phyloP scores from a whole-genome alignment of 2,888 invertebrate species.

The Alloplasta piceator region DNA sequence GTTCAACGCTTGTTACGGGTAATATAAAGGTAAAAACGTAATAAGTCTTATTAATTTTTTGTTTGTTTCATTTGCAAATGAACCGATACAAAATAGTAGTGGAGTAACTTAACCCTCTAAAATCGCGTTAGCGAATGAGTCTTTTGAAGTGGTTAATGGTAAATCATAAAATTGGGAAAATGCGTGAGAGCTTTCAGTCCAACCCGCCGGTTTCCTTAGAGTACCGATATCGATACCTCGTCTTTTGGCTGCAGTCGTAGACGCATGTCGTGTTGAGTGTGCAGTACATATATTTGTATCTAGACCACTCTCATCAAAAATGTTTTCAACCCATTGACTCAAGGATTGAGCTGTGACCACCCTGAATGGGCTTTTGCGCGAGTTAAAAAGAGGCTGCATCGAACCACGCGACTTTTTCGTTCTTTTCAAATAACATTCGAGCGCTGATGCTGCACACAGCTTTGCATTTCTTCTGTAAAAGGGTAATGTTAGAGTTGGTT shows the following conservation, averaged over 20 bases:
- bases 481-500: conserved; percentile 53
- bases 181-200: conserved; percentile 12
- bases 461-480: conserved; percentile 40
- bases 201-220: conserved; percentile 31
- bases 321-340: conserved; percentile 25
- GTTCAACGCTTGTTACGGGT: not conserved
- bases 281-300: conserved; percentile 33
- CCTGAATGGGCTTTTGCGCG: conserved; percentile 25
- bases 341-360: conserved; percentile 24
- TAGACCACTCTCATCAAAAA: conserved; percentile 9
- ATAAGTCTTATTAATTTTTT: not conserved
- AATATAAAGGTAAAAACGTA: conserved; percentile 1
- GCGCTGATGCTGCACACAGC: conserved; percentile 18
- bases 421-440: conserved; percentile 4
- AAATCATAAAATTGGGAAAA: conserved; percentile 36
- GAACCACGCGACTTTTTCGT: not conserved
- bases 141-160: conserved; percentile 7
- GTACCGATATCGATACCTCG: conserved; percentile 28
- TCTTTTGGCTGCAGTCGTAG: conserved; percentile 25
- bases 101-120: conserved; percentile 7
- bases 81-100: not conserved
- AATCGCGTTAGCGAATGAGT: conserved; percentile 35
- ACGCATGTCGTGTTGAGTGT: conserved; percentile 18
- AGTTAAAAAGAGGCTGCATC: conserved; percentile 8
- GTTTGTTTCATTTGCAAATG: not conserved